Evolutionary conservation across 2,888 invertebrate genomes (phyloP), one percentile per base, ranked within the genome.

Genomic region (Noctua fimbriata): DNA sequence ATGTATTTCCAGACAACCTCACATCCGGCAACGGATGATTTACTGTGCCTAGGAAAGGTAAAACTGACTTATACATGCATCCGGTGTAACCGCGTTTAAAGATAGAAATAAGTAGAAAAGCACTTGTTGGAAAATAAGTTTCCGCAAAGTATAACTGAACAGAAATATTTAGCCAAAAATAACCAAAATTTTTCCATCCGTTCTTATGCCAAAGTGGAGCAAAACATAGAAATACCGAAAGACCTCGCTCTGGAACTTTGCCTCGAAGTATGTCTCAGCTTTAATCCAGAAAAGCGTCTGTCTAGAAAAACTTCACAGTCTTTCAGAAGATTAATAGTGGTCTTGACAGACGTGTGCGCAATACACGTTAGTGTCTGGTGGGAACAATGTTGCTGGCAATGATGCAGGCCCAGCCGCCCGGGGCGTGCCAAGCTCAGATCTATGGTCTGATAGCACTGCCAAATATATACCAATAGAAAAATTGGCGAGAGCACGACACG

Each of bases 331-430:
- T 95, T 95, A 95, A 96, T 95, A 94, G 94, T 93, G 87, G 82
- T 94, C 92, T 86, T 95, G 95, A 95, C 94, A 94, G 95, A 95
- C 93, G 92, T 91, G 91, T 92, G 92, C 92, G 92, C 91, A 93
- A 86, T 90, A 88, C 87, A 89, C 89, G 91, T 90, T 91, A 88
- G 88, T 92, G 92, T 92, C 92, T 92, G 90, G 90, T 90, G 90
- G 87, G 89, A 87, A 89, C 89, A 89, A 90, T 89, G 89, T 89
- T 85, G 91, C 89, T 92, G 92, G 92, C 90, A 89, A 81, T 86
- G 85, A 83, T 88, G 90, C 88, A 90, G 87, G 86, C 88, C 77
- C 80, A 85, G 85, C 85, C 81, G 82, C 41, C 41, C n/a, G 41
- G n/a, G 12, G 4, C 83, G 91, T 95, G 95, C 95, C 95, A 95